Base-by-base conservation (phyloP, 1,140 invertebrate species). In the Delia radicum region DNA sequence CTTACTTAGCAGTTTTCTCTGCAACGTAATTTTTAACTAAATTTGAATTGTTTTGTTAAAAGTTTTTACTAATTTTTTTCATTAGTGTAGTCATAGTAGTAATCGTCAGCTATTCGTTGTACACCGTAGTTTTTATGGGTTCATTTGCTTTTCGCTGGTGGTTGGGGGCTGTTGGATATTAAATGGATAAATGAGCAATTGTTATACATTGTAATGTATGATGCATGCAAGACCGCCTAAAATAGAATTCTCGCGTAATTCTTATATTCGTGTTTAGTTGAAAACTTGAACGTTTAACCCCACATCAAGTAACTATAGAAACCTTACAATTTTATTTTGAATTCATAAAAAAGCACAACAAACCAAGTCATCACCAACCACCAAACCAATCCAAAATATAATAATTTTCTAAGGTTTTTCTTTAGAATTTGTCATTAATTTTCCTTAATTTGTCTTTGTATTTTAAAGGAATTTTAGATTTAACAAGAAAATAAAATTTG, bases 191-290 rank as follows among this genome's bases (percentile, higher is more conserved):
- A n/a, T n/a, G n/a, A n/a, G n/a, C n/a, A n/a, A n/a, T n/a, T n/a
- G n/a, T n/a, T n/a, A n/a, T n/a, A n/a, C n/a, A n/a, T n/a, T n/a
- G n/a, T n/a, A n/a, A n/a, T n/a, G n/a, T n/a, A n/a, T n/a, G n/a
- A n/a, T n/a, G n/a, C n/a, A n/a, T n/a, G n/a, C n/a, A n/a, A n/a
- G n/a, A n/a, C 21, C 48, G 24, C 48, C 48, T 55, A 24, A 55
- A 55, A 55, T 55, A 55, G 48, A 55, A 55, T 55, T n/a, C 21
- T 55, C 48, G 48, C 48, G 48, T 55, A 55, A 55, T 55, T 55
- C 48, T 55, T 24, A 1, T 48, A 18, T 55, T 21, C 48, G 48
- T 55, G 48, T 55, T 55, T 18, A 21, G 7, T 55, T 21, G 21
- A 7, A 21, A 21, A 21, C 48, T 21, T 10, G 8, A 37, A 37